phyloP scores from a whole-genome alignment of 2,113 vertebrate species.

The Daubentonia madagascariensis region DNA sequence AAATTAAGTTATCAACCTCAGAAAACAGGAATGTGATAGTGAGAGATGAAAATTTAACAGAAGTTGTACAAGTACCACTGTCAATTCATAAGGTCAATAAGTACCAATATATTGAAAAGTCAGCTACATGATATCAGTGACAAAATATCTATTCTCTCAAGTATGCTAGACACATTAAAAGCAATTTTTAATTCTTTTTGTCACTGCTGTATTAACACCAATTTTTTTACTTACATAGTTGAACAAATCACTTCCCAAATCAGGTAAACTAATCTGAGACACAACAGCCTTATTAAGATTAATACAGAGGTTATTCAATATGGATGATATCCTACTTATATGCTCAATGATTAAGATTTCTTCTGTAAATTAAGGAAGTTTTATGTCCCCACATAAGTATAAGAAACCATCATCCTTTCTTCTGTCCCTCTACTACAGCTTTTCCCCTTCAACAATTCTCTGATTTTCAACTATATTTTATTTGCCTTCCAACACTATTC shows the following conservation, averaged over 20 bases:
- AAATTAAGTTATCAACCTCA: neutral
- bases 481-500: constrained; percentile 41
- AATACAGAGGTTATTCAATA: neutral
- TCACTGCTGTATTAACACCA: neutral
- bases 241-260: neutral
- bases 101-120: constrained; percentile 16
- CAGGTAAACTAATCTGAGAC: neutral
- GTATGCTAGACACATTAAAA: neutral
- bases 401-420: neutral
- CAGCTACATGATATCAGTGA: neutral
- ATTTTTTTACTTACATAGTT: neutral
- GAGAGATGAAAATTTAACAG: neutral
- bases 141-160: neutral
- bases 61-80: neutral
- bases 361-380: neutral
- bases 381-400: rapidly evolving
- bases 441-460: neutral
- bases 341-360: neutral
- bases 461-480: constrained; percentile 15
- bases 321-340: neutral
- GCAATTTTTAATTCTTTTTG: constrained; percentile 28
- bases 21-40: neutral
- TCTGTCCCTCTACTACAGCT: too few relatives aligned
- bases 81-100: neutral
- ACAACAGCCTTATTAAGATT: neutral